Evolutionary conservation across 2,888 invertebrate genomes (phyloP).

Genomic region (Leucania comma): DNA sequence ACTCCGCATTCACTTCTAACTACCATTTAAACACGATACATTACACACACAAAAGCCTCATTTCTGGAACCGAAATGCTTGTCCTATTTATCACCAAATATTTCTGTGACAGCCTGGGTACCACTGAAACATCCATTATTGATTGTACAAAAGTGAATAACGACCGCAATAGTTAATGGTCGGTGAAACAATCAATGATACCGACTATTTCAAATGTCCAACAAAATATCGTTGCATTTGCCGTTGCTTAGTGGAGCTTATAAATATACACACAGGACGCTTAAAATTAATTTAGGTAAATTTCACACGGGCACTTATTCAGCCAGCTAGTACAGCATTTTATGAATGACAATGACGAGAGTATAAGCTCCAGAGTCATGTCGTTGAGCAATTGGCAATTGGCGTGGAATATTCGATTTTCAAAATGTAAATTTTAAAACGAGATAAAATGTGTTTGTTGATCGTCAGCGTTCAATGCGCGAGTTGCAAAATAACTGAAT

Average conservation of each 20-base stretch:
- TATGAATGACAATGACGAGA: constrained; percentile 2
- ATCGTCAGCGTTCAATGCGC: constrained; percentile 75
- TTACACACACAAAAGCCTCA: constrained; percentile 28
- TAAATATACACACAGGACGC: background rate
- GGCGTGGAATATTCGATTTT: constrained; percentile 79
- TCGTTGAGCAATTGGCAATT: constrained; percentile 70
- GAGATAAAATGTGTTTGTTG: constrained; percentile 82
- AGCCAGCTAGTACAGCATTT: constrained; percentile 1
- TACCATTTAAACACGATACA: constrained; percentile 67
- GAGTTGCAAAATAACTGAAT: constrained; percentile 75
- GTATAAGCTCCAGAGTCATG: constrained; percentile 57
- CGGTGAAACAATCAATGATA: constrained; percentile 35
- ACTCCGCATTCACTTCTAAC: constrained; percentile 71
- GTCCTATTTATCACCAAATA: constrained; percentile 51
- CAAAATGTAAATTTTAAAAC: constrained; percentile 82
- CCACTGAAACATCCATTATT: constrained; percentile 41
- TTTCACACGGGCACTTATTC: background rate
- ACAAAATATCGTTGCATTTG: constrained; percentile 11
- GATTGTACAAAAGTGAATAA: constrained; percentile 43
- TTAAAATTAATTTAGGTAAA: background rate
- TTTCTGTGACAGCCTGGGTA: constrained; percentile 44
- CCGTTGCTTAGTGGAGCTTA: background rate
- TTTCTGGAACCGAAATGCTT: constrained; percentile 11
- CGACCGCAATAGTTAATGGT: constrained; percentile 36
- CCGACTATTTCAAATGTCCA: constrained; percentile 15